These are phyloP conservation scores for Hyperopisus bebe DNA, from an alignment of 2,113 vertebrate species.

Conservation along the genomic window DNA sequence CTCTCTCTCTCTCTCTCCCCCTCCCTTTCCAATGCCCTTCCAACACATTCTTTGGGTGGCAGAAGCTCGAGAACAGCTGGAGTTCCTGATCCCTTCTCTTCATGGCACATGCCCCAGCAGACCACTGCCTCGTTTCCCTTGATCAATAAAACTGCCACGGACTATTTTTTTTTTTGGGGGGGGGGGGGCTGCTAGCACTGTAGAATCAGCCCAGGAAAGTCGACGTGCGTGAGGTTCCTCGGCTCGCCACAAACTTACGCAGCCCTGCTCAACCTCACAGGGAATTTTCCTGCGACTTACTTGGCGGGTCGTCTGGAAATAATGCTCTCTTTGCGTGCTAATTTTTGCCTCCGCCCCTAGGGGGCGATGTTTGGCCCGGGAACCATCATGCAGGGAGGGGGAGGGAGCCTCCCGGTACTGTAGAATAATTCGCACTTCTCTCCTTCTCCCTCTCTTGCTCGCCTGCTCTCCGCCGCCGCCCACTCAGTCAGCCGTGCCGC, in stretches of 20 bases:
- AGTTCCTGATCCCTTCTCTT: neutral
- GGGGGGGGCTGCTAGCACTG: neutral
- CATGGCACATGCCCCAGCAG: neutral
- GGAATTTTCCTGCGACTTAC: neutral
- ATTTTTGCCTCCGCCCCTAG: neutral
- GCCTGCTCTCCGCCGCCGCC: neutral
- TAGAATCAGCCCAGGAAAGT: neutral
- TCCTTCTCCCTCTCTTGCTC: neutral
- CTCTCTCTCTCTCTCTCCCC: neutral
- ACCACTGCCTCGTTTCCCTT: neutral
- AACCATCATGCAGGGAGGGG: neutral
- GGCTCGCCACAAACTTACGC: neutral
- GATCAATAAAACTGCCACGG: neutral
- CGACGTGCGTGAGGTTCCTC: neutral
- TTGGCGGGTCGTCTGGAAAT: constrained; percentile 1
- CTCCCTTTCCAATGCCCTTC: neutral
- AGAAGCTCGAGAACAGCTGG: neutral
- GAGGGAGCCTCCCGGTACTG: constrained; percentile 1
- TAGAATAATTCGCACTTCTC: constrained; percentile 33
- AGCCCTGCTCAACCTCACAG: neutral
- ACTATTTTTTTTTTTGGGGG: neutral
- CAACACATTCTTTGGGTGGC: neutral
- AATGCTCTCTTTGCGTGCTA: neutral
- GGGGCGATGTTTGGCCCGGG: neutral
- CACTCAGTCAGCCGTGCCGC: neutral